Base-by-base conservation (phyloP, 2,113 vertebrate genomes). In the Laterallus jamaicensis region DNA sequence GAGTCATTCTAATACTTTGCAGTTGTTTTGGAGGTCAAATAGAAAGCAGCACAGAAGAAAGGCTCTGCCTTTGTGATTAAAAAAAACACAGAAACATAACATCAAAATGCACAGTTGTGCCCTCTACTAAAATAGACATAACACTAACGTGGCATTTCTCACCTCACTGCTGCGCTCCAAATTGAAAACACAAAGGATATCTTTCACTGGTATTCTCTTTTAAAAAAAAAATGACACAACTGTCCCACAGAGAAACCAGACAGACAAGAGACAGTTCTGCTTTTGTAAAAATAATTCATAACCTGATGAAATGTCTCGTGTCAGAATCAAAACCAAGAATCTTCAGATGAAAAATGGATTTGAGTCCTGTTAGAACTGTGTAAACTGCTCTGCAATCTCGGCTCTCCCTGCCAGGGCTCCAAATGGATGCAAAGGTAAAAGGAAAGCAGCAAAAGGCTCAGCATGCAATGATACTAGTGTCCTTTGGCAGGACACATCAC, bases 1-100 rank as follows among this genome's bases (percentile, higher is more conserved):
- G 52, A 96, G 78, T 90, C 71, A 78, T 88, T 93, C 56, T 94
- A 96, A 91, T 91, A 93, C 18, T 87, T 95, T 94, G 31, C 93
- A 96, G 89, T 97, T 95, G 86, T 91, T 90, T 87, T 40, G 39
- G 37, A 91, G 71, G 49, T 91, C 89, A 90, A 86, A 82, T 68
- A 84, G 77, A 79, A 95, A 89, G 58, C 11, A 0, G 58, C 44
- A 76, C 39, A 64, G 64, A 92, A 88, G 40, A 92, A 93, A 94
- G 59, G 25, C 28, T 87, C 35, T 92, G 80, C 62, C 29, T 93
- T 68, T 84, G n/a, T 87, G 80, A 82, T 82, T 93, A 89, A 77
- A 86, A 86, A 70, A 86, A 94, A 91, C 21, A 50, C 88, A 91
- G 86, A 79, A 95, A 77, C 47, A 62, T 44, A 92, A 76, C 63